Percentiles rank a stretch among this genome's conserved stretches.
Evolutionary conservation across 2,888 invertebrate genomes (phyloP).

Genomic region (Epinotia brunnichana): DNA sequence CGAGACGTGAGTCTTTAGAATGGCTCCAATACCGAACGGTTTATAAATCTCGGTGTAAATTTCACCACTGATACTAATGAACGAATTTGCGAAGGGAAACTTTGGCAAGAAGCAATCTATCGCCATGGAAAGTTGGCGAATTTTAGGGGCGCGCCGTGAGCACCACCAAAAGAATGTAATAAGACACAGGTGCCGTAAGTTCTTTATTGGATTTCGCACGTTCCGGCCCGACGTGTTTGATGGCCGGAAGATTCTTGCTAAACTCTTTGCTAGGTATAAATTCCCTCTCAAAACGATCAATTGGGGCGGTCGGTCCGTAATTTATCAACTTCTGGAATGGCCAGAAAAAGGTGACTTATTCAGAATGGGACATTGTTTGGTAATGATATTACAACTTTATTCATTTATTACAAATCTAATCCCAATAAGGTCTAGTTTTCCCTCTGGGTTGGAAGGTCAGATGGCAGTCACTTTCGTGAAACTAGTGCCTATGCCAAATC

Average conservation of each 20-base stretch:
- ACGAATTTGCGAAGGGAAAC: conserved; percentile 78
- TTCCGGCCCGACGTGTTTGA: conserved; percentile 80
- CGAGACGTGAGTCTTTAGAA: background rate
- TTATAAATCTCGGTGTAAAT: conserved; percentile 50
- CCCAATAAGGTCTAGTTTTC: too few species aligned
- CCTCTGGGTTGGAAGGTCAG: too few species aligned
- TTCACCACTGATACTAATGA: conserved; percentile 74
- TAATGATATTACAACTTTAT: conserved; percentile 8
- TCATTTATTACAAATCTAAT: background rate
- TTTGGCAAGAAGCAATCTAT: conserved; percentile 78
- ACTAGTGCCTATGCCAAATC: too few species aligned
- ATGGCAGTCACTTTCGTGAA: too few species aligned
- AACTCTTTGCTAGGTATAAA: conserved; percentile 78
- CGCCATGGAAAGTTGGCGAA: conserved; percentile 76
- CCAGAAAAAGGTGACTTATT: conserved; percentile 19
- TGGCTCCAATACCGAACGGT: conserved; percentile 3
- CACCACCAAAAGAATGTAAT: conserved; percentile 81
- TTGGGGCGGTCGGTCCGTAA: conserved; percentile 53
- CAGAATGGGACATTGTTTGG: background rate
- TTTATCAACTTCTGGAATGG: conserved; percentile 40
- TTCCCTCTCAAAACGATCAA: conserved; percentile 66
- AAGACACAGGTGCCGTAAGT: conserved; percentile 80
- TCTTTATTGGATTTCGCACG: conserved; percentile 83
- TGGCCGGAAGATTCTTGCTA: conserved; percentile 80
- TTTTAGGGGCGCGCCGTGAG: conserved; percentile 70